Evolutionary conservation across 2,888 invertebrate species (phyloP), one percentile per base, ranked within the genome.

Genomic region (Notodonta ziczac): DNA sequence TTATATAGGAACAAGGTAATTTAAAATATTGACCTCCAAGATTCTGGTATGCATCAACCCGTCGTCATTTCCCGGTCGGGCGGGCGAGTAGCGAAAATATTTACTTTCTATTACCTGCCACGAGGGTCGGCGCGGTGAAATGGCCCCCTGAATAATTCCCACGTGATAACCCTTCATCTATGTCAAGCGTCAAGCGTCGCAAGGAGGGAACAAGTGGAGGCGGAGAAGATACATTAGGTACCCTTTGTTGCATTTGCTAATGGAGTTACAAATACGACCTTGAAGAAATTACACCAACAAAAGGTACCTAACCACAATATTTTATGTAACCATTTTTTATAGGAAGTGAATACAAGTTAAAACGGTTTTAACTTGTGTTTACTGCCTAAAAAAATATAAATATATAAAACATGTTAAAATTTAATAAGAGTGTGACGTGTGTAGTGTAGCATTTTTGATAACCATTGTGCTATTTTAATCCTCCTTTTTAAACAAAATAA

Each of bases 101-200:
- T 86, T 87, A 77, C 80, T 80, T 86, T 85, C 82, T 83, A 85
- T 85, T 86, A 84, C 83, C 82, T 80, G 75, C 63, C 70, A 63
- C 58, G 60, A 67, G 53, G 60, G 60, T 53, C 58, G 58, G 63
- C 62, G 61, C 59, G 66, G 56, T 7, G 50, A 67, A 69, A 67
- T 62, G 63, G 65, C 61, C 67, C 65, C 63, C 66, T 67, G 69
- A 67, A 76, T 72, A 72, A 67, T 67, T 62, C 66, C 46, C 51
- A 50, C 56, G 60, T 62, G 62, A 53, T 61, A 58, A 60, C 51
- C 58, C 60, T 61, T 54, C 59, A 59, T 62, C 59, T 58, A 59
- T 58, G 48, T 57, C 60, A 56, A 63, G 32, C 16, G 48, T 57
- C 60, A 56, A 63, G 32, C 16, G 16, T 42, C 57, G 50, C 53